Evolutionary conservation across 2,797 vertebrate genomes (phyloP).

Genomic region (Alcedo quadribrachys): DNA sequence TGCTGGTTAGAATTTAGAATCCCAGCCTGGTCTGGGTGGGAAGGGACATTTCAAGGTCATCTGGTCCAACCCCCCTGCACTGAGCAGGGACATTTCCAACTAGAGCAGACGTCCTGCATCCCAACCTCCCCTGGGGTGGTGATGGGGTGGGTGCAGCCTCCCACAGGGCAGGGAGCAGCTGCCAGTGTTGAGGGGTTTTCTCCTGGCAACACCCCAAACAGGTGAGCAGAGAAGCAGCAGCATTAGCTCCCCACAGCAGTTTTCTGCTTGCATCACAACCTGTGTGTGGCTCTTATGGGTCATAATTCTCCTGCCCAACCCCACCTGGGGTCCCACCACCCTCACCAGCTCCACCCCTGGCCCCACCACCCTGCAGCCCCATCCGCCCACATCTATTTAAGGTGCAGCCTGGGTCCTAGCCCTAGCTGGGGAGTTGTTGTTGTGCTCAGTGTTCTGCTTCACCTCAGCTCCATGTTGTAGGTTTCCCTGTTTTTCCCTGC

Average conservation of each 20-base stretch:
- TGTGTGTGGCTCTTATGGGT: too few relatives aligned
- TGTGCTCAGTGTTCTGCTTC: fast-evolving
- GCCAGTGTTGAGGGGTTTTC: too few relatives aligned
- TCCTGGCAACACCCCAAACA: not conserved
- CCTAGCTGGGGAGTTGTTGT: fast-evolving
- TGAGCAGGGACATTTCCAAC: not conserved
- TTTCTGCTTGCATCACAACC: not conserved
- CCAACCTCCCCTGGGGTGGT: not conserved
- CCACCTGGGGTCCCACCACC: not conserved
- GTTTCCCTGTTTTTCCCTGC: fast-evolving
- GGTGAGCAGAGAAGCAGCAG: not conserved
- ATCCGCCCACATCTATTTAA: not conserved
- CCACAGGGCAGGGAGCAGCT: too few relatives aligned
- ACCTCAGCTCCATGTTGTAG: fast-evolving
- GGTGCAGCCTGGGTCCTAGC: fast-evolving
- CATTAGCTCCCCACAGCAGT: not conserved
- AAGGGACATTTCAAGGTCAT: not conserved
- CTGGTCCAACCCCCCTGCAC: not conserved
- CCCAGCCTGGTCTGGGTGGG: not conserved
- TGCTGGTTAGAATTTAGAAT: not conserved
- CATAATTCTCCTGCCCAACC: not conserved
- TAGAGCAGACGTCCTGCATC: not conserved
- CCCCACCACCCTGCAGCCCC: too few relatives aligned
- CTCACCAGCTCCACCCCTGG: not conserved
- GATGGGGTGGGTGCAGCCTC: too few relatives aligned